A percentile compares a stretch with the other conserved stretches of the same genome.
Evolutionary conservation across 1,140 invertebrate genomes (phyloP).

Genomic region (Listronotus bonariensis): DNA sequence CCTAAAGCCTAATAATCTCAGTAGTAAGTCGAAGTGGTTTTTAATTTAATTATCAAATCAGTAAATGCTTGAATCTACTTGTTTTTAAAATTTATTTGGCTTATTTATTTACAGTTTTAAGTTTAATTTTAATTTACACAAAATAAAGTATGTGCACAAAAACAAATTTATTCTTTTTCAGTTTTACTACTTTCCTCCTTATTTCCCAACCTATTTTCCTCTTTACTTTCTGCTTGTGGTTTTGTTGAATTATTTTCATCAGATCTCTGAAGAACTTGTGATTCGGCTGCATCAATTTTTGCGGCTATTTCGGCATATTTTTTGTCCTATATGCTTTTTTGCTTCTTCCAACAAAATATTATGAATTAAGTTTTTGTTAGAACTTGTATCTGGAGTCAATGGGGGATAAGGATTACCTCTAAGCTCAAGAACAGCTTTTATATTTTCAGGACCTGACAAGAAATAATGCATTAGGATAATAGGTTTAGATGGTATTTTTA

Average conservation of each 20-base stretch:
- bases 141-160: no score
- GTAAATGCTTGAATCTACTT: no score
- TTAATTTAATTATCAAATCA: no score
- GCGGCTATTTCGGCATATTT: constrained; percentile 54
- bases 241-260: background rate
- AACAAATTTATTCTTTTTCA: no score
- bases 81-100: no score
- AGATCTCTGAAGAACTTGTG: background rate
- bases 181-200: no score
- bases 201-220: no score
- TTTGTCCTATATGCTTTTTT: constrained; percentile 64
- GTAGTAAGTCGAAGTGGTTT: no score
- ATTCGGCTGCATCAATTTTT: constrained; percentile 46
- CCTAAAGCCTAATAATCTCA: no score
- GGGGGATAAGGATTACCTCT: constrained; percentile 73
- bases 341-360: constrained; percentile 74
- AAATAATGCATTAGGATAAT: background rate
- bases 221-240: background rate
- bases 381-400: constrained; percentile 59
- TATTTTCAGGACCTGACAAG: constrained; percentile 40
- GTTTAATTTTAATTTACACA: no score
- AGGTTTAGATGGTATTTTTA: no score
- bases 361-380: constrained; percentile 69
- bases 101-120: no score
- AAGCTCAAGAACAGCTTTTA: constrained; percentile 76